These are phyloP conservation scores for Dione juno DNA, from an alignment of 2,888 invertebrate species.

Conservation along the genomic window DNA sequence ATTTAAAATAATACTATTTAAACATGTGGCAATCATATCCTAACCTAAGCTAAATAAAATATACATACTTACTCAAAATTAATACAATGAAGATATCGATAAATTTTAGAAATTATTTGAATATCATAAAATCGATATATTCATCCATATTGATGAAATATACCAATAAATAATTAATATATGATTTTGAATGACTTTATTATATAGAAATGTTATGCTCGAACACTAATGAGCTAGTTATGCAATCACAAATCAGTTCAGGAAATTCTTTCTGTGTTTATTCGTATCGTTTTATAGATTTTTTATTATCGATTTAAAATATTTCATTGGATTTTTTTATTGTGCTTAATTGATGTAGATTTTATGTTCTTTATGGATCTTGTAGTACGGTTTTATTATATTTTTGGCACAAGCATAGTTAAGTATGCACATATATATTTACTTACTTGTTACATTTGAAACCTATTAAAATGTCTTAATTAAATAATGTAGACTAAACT, in stretches of 20 bases:
- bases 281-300: conserved; percentile 36
- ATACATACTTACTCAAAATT: background rate
- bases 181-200: conserved; percentile 40
- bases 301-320: conserved; percentile 35
- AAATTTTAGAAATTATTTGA: background rate
- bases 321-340: conserved; percentile 24
- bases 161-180: conserved; percentile 31
- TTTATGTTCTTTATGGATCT: conserved; percentile 20
- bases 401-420: conserved; percentile 11
- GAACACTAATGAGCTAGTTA: conserved; percentile 41
- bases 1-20: no score
- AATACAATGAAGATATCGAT: background rate
- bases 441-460: conserved; percentile 4
- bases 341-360: conserved; percentile 20
- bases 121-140: conserved; percentile 34
- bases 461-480: background rate
- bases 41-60: no score
- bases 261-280: conserved; percentile 39
- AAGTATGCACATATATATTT: background rate
- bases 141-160: conserved; percentile 26
- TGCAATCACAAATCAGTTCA: conserved; percentile 36
- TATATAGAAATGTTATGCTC: conserved; percentile 33
- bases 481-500: background rate
- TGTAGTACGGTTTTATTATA: conserved; percentile 10
- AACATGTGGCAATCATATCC: no score